Conservation (phyloP, 2,797 vertebrate genomes). For the Gymnoscopelus braueri region DNA sequence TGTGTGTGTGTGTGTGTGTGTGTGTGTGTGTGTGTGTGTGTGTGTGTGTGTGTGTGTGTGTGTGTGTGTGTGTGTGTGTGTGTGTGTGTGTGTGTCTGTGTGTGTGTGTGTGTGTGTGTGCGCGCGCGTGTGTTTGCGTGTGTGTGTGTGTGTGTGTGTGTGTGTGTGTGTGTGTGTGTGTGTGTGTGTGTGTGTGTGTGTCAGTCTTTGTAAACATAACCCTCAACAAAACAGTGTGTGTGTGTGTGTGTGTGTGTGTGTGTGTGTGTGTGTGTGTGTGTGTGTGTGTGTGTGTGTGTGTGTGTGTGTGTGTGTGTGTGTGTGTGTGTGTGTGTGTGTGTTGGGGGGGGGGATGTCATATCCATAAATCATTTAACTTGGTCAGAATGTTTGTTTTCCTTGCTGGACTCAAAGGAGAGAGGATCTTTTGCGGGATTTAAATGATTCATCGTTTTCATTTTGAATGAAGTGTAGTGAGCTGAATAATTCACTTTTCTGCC, state of each 20-base stretch:
- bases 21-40: constrained; percentile 29
- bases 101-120: too few relatives aligned
- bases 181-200: too few relatives aligned
- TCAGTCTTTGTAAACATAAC: constrained; percentile 68
- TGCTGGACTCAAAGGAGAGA: constrained; percentile 57
- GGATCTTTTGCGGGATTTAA: constrained; percentile 72
- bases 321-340: neutral
- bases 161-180: neutral
- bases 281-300: too few relatives aligned
- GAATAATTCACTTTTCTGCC: constrained; percentile 77
- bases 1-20: constrained; percentile 23
- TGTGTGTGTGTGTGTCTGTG: neutral
- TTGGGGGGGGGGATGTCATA: constrained; percentile 33
- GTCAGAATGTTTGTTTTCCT: constrained; percentile 69
- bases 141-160: too few relatives aligned
- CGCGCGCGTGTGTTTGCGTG: too few relatives aligned
- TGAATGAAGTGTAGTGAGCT: constrained; percentile 71
- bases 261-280: constrained; percentile 11
- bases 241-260: constrained; percentile 12
- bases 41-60: too few relatives aligned
- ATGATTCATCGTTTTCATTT: constrained; percentile 81
- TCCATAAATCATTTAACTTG: constrained; percentile 63
- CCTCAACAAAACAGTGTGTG: constrained; percentile 49
- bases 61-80: too few relatives aligned
- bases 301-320: too few relatives aligned